These are phyloP conservation scores for Priocnemis perturbator DNA, from an alignment of 2,888 invertebrate species.

Conservation along the genomic window DNA sequence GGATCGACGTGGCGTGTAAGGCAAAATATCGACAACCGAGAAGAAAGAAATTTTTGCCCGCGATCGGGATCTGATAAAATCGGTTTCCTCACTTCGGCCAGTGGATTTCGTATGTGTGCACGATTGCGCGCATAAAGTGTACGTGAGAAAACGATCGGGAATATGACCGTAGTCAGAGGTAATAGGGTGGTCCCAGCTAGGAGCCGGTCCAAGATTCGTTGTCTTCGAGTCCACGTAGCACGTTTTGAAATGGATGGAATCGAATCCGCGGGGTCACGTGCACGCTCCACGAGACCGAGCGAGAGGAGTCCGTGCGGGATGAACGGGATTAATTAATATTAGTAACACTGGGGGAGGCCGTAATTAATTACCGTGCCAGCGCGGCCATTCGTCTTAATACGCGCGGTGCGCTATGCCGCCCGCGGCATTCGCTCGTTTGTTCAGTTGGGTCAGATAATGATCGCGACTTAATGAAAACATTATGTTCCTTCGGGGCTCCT, in stretches of 20 bases:
- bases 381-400: slow-evolving; percentile 63
- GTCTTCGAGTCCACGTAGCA: no score
- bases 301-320: slow-evolving; percentile 24
- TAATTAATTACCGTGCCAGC: slow-evolving; percentile 62
- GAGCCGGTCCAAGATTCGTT: no score
- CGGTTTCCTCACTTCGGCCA: no score
- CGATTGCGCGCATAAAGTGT: no score
- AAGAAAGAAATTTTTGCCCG: no score
- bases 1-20: no score
- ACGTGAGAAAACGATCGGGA: no score
- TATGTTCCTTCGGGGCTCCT: slow-evolving; percentile 47
- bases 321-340: slow-evolving; percentile 66
- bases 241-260: background rate
- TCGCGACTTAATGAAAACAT: slow-evolving; percentile 66
- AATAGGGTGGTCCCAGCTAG: no score
- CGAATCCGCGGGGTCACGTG: slow-evolving; percentile 36
- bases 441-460: slow-evolving; percentile 60
- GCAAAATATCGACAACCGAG: no score
- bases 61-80: no score
- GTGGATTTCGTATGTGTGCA: no score
- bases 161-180: no score
- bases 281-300: slow-evolving; percentile 16
- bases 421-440: slow-evolving; percentile 58
- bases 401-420: slow-evolving; percentile 50
- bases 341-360: slow-evolving; percentile 63